Base-by-base conservation (phyloP, 2,113 vertebrate species). In the Pampusana beccarii region DNA sequence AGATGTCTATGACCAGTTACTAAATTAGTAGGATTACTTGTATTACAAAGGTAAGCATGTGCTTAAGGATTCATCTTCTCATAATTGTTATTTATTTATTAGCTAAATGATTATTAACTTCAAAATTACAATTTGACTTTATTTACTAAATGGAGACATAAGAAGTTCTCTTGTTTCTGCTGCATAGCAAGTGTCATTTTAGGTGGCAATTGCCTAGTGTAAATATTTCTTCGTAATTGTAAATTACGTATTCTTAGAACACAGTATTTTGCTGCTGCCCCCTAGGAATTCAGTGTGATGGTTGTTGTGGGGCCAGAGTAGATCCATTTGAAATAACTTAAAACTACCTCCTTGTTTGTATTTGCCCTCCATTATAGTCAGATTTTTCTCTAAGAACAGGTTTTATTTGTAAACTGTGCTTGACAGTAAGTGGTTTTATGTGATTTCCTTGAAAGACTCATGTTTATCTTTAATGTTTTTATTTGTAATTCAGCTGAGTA, bases 401-500 rank as follows among this genome's bases (percentile, higher is more conserved):
- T 81, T 88, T 64, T 82, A 50, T 92, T 92, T 94, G 11, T 89
- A 82, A 78, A 62, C 48, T 79, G 26, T 70, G 4, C 17, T 70
- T 86, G 69, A 57, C 73, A 58, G 38, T 46, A 73, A 89, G 34
- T 29, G 25, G 1, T 4, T 80, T 83, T 33, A 69, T 90, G 51
- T 62, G 53, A 73, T 85, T 77, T 73, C 51, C 46, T 38, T 62
- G 40, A 77, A 84, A 81, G 86, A 34, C 10, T 65, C 0, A 1
- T 51, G 33, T 87, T 85, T 86, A 69, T 69, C 34, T 81, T 66
- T 34, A 61, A 48, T 79, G 21, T 40, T 82, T 90, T 75, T 64
- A 57, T 93, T 97, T 93, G 60, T 51, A 71, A 72, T 81, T 95
- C 53, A 44, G 44, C 17, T 48, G 31, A 61, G 40, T 79, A 94